These are phyloP conservation scores for Chrysolina oricalcia DNA, from an alignment of 2,888 invertebrate genomes.

Conservation along the genomic window DNA sequence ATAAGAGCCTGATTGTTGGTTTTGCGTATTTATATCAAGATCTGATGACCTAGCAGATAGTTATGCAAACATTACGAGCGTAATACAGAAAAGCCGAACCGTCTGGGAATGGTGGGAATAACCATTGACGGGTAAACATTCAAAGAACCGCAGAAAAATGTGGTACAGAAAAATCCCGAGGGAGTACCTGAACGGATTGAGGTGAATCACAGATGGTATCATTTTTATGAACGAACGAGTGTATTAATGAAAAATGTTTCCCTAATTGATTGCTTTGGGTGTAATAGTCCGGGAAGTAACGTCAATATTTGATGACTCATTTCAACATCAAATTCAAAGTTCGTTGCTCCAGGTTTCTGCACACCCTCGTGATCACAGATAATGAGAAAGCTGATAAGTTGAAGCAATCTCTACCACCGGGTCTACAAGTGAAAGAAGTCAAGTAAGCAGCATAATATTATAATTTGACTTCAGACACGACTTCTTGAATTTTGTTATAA, in stretches of 20 bases:
- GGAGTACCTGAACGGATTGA: too few relatives aligned
- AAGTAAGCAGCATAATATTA: slow-evolving; percentile 77
- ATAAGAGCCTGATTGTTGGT: not conserved
- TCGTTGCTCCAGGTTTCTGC: slow-evolving; percentile 96
- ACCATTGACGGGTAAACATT: too few relatives aligned
- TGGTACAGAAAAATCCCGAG: not conserved
- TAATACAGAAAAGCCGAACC: not conserved
- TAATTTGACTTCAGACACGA: slow-evolving; percentile 56
- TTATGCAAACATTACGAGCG: not conserved
- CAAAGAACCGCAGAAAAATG: too few relatives aligned
- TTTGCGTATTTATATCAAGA: not conserved
- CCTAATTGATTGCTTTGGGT: too few relatives aligned
- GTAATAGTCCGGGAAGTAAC: too few relatives aligned
- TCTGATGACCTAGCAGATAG: not conserved
- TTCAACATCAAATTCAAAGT: slow-evolving; percentile 99
- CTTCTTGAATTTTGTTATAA: too few relatives aligned
- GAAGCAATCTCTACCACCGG: slow-evolving; percentile 98
- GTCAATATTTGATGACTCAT: too few relatives aligned
- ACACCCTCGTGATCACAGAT: slow-evolving; percentile 97
- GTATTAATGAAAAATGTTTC: too few relatives aligned
- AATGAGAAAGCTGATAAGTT: slow-evolving; percentile 99
- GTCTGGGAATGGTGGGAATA: not conserved
- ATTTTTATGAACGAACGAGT: too few relatives aligned
- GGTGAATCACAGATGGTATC: too few relatives aligned
- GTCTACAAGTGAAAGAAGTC: slow-evolving; percentile 93